Conservation (phyloP, 1,140 invertebrate species). For the Diorhabda elongata region DNA sequence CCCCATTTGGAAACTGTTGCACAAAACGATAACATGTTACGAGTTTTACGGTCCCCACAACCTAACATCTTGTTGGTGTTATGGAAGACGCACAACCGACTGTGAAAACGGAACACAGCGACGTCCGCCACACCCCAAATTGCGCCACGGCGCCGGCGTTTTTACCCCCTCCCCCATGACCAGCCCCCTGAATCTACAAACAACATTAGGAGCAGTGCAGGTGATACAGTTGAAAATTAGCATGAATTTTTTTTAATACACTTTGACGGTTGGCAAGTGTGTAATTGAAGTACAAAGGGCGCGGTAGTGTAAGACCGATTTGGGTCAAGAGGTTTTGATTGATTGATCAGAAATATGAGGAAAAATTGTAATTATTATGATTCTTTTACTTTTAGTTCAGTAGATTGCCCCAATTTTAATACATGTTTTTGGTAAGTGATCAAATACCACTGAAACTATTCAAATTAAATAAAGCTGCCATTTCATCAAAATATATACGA, state of each 20-base stretch:
- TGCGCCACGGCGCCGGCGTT: conserved; percentile 37
- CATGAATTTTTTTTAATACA: conserved; percentile 15
- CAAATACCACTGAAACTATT: too few relatives aligned
- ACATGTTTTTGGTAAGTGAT: too few relatives aligned
- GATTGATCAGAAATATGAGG: neutral
- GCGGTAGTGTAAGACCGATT: neutral
- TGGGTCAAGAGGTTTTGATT: conserved; percentile 9
- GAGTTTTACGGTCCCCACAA: conserved; percentile 3
- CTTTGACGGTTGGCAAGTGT: conserved; percentile 11
- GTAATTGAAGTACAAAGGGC: conserved; percentile 10
- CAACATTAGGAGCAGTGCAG: conserved; percentile 22
- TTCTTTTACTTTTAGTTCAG: too few relatives aligned
- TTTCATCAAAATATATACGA: too few relatives aligned
- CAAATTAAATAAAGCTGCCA: too few relatives aligned
- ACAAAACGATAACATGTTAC: conserved; percentile 13
- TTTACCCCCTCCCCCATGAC: conserved; percentile 21
- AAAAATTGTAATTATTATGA: too few relatives aligned
- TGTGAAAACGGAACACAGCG: conserved; percentile 36
- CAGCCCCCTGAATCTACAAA: conserved; percentile 23
- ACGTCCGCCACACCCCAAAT: conserved; percentile 41
- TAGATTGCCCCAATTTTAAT: too few relatives aligned
- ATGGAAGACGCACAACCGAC: conserved; percentile 35
- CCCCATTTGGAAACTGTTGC: conserved; percentile 9
- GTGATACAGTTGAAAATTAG: conserved; percentile 22
- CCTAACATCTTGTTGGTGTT: conserved; percentile 21